Evolutionary conservation across 2,113 vertebrate genomes (phyloP).

Genomic region (Motacilla tschutschensis): DNA sequence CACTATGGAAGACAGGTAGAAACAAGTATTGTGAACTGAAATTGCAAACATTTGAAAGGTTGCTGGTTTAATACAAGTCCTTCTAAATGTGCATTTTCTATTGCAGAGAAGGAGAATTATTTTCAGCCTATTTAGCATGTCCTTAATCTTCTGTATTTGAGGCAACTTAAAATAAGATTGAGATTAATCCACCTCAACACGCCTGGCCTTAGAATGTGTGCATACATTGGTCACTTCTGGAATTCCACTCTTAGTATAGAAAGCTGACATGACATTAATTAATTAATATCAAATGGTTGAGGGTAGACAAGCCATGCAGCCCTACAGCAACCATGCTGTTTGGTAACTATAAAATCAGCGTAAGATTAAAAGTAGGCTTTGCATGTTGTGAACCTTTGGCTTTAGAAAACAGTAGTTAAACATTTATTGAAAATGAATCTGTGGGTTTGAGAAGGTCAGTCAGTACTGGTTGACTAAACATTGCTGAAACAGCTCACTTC

Average conservation of each 20-base stretch:
- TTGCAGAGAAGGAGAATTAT: neutral
- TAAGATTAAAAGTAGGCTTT: neutral
- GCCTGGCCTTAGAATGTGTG: neutral
- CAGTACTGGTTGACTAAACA: neutral
- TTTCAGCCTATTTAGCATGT: neutral
- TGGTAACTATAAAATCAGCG: neutral
- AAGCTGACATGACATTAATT: neutral
- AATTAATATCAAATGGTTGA: neutral
- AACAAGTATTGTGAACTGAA: neutral
- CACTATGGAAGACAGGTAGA: neutral
- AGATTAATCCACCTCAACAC: neutral
- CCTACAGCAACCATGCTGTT: neutral
- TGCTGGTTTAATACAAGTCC: neutral
- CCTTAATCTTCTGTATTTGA: neutral
- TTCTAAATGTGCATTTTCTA: neutral
- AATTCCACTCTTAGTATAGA: neutral
- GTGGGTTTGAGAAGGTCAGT: conserved; percentile 39
- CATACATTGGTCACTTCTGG: neutral
- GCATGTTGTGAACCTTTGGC: neutral
- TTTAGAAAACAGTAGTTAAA: conserved; percentile 65
- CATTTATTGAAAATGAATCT: conserved; percentile 63
- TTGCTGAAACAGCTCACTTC: conserved; percentile 25
- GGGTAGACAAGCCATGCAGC: neutral
- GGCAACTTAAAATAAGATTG: neutral
- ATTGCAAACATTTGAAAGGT: neutral